These are phyloP conservation scores for Sepioteuthis lessoniana DNA, from an alignment of 2,888 invertebrate genomes.

Conservation along the genomic window DNA sequence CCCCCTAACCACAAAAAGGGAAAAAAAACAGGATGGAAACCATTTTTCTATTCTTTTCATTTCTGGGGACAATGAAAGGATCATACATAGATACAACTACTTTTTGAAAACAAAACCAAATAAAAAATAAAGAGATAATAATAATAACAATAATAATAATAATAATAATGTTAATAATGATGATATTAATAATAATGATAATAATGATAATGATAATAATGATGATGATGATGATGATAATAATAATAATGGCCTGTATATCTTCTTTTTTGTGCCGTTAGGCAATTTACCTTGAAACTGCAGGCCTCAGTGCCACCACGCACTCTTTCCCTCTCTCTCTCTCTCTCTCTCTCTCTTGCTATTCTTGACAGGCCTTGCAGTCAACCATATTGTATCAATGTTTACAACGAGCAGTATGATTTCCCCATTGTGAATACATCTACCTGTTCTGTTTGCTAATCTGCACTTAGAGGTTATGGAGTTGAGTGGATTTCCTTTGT, in stretches of 20 bases:
- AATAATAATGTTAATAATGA: too few relatives aligned
- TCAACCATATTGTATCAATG: slow-evolving; percentile 19
- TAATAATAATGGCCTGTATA: neutral
- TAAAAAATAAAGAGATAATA: neutral
- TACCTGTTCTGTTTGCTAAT: slow-evolving; percentile 24
- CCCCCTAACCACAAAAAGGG: neutral
- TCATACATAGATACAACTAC: neutral
- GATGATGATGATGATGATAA: neutral
- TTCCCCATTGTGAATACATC: neutral
- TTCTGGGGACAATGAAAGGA: neutral
- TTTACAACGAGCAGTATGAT: neutral
- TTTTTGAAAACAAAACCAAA: neutral
- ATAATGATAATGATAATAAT: too few relatives aligned
- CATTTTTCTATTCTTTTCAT: slow-evolving; percentile 4
- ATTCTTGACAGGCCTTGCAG: slow-evolving; percentile 19
- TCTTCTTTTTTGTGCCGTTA: neutral
- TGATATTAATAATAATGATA: too few relatives aligned
- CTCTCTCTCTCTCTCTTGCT: neutral
- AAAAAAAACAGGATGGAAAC: neutral
- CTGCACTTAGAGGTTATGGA: neutral
- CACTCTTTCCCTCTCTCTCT: neutral
- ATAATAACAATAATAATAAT: neutral
- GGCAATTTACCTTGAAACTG: neutral
- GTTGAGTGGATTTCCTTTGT: neutral
- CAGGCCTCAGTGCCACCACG: neutral